Evolutionary conservation across 2,113 vertebrate genomes (phyloP).

Genomic region (Gasterosteus aculeatus): DNA sequence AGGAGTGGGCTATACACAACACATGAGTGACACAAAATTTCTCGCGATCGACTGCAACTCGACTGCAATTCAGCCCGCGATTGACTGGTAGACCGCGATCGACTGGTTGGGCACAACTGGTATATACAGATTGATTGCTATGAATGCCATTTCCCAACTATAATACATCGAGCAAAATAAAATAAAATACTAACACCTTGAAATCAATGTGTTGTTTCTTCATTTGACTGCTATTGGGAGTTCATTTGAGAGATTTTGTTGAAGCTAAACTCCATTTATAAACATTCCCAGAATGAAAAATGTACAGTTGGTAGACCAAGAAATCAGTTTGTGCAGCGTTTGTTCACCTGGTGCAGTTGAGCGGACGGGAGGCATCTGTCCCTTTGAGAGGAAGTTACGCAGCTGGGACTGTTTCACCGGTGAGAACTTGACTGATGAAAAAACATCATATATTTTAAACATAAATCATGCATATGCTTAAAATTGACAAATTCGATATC

Average conservation of each 20-base stretch:
- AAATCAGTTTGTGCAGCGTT: not conserved
- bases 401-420: conserved; percentile 90
- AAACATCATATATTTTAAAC: not conserved
- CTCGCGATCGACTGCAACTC: no score
- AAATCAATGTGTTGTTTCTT: not conserved
- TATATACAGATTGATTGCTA: not conserved
- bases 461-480: no score
- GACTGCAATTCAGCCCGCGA: no score
- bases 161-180: not conserved
- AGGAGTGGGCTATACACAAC: no score
- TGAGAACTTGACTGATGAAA: conserved; percentile 86
- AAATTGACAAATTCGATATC: not conserved
- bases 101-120: no score
- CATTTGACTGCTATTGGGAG: not conserved
- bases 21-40: no score
- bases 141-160: not conserved
- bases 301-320: not conserved
- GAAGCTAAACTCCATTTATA: not conserved
- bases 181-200: not conserved
- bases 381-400: conserved; percentile 94
- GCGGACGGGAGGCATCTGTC: conserved; percentile 91
- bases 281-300: conserved; percentile 2
- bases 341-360: conserved; percentile 95
- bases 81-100: no score
- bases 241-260: not conserved